Base-by-base conservation (phyloP, 2,113 vertebrate genomes). In the Oryctolagus cuniculus region DNA sequence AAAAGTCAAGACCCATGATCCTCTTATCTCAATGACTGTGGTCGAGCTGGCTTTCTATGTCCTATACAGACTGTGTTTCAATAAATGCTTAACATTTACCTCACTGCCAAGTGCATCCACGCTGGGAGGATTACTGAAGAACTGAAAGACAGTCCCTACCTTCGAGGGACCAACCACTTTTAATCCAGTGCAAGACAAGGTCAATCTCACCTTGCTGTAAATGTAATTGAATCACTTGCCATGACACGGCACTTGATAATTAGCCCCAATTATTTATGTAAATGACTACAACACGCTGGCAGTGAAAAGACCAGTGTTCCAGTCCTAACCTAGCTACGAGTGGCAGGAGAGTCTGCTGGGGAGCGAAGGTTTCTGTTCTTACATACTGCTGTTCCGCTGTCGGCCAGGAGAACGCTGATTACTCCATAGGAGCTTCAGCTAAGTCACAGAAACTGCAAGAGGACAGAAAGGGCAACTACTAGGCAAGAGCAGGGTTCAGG, bases 171-270 rank as follows among this genome's bases (percentile, higher is more conserved):
- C 77, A 63, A 79, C 17, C 29, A 77, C 17, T 63, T 38, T 34
- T 91, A 85, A 84, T 91, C 44, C 64, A 82, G 94, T 92, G 83
- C 61, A 72, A 90, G 36, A 78, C 13, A 87, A 58, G 49, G 85
- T 63, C 36, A 80, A 22, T 78, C 73, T 87, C 61, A 67, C n/a
- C 82, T 95, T 87, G 61, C 86, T 34, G 11, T 77, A 79, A 83
- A 34, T 86, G 53, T 67, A 95, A 87, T 91, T 79, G 29, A 84
- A 89, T 80, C 81, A 44, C 70, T 61, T 87, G 73, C 36, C 38
- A 73, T 38, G 12, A 77, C 38, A 90, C 1, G 67, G 38, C 53
- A 94, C 44, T 27, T 82, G n/a, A 17, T 84, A 91, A 82, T 67
- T 22, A 73, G 64, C 61, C 84, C 58, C 69, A 67, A 67, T 11